phyloP scores from a whole-genome alignment of 2,113 vertebrate genomes.

The Smithornis capensis region DNA sequence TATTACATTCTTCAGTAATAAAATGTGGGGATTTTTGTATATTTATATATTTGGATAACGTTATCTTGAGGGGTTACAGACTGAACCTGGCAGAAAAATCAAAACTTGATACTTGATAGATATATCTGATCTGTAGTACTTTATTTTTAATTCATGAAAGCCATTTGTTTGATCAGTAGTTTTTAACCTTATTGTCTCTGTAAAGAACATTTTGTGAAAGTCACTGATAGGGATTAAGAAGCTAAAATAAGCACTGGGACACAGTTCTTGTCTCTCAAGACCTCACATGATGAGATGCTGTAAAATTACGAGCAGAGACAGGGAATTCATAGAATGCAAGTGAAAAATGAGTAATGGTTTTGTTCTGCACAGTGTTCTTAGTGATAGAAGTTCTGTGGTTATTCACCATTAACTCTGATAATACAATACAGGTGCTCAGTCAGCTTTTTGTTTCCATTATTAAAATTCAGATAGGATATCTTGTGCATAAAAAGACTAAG shows the following conservation, averaged over 20 bases:
- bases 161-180: conserved; percentile 24
- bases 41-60: not conserved
- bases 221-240: conserved; percentile 7
- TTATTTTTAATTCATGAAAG: conserved; percentile 57
- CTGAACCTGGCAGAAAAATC: not conserved
- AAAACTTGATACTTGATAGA: not conserved
- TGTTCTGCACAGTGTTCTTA: conserved; percentile 32
- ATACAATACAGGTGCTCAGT: not conserved
- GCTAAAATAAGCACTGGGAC: conserved; percentile 40
- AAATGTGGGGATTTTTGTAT: not conserved
- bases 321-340: conserved; percentile 5
- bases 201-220: conserved; percentile 31
- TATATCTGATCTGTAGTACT: not conserved
- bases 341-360: conserved; percentile 45
- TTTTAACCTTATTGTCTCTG: conserved; percentile 22
- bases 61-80: not conserved
- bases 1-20: not conserved
- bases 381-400: not conserved
- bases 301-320: not conserved
- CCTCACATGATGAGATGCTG: not conserved
- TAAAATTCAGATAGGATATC: not conserved
- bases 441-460: not conserved
- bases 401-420: not conserved
- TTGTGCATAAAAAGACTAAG: not conserved
- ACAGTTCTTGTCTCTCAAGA: conserved; percentile 33